Base-by-base conservation (phyloP, 2,113 vertebrate species). In the Leptobrachium leishanense region DNA sequence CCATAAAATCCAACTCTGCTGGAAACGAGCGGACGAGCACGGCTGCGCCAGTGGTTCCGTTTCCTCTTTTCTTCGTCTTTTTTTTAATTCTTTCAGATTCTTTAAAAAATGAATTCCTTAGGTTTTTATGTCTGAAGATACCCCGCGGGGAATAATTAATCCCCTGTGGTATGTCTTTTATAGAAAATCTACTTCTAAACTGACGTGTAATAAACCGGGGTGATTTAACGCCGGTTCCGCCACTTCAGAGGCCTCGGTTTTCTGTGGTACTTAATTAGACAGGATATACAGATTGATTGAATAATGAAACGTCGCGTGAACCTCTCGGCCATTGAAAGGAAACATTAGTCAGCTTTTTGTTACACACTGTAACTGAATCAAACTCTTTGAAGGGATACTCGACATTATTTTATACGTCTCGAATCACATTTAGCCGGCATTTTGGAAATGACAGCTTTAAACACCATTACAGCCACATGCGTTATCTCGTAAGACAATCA, bases 401-500 rank as follows among this genome's bases (percentile, higher is more conserved):
- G 68, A 15, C 41, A 59, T 68, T 57, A 80, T 74, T 68, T 40
- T 67, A 46, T 54, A 74, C 66, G 42, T 57, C 71, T 63, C 64
- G 68, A 74, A 68, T 74, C 53, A 39, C 64, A 40, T 53, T 55
- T 43, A 20, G 53, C 54, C 57, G 20, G 20, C 20, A 31, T 55
- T 74, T 68, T 59, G 55, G 41, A 54, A 68, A 59, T 68, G 71
- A 68, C 77, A 80, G 71, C 71, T 74, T 44, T 20, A 53, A 80
- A 62, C n/a, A 11, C 41, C 77, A 13, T 54, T 40, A 43, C 12
- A 54, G 62, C 46, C 71, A 40, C 53, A 68, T 74, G 77, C 43
- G 12, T 59, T 74, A 80, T 80, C 71, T 80, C 77, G 74, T 9
- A 15, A 15, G n/a, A 40, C 6, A 44, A 74, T 80, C 77, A 80